A percentile compares a stretch with the other conserved stretches of the same genome.
phyloP scores from a whole-genome alignment of 2,113 vertebrate genomes.

The Macquaria australasica region DNA sequence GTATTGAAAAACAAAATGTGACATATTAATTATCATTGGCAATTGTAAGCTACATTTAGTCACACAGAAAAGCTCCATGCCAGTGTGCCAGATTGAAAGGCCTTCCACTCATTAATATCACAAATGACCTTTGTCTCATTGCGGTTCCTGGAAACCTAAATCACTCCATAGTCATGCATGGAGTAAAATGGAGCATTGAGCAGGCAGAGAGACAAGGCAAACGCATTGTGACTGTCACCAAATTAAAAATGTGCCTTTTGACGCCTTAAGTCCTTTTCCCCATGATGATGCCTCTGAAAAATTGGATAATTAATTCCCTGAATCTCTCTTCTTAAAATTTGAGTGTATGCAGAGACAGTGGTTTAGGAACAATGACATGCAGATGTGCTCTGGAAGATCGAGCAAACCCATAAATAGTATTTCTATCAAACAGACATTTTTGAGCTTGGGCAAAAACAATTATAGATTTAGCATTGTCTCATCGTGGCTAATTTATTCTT shows the following conservation, averaged over 20 bases:
- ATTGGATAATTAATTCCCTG: slow-evolving; percentile 66
- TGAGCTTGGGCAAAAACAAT: slow-evolving; percentile 52
- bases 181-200: slow-evolving; percentile 29
- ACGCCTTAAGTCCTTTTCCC: slow-evolving; percentile 51
- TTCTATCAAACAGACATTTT: slow-evolving; percentile 48
- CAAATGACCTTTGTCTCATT: slow-evolving; percentile 61
- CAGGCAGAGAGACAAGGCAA: slow-evolving; percentile 48
- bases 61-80: slow-evolving; percentile 49
- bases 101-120: slow-evolving; percentile 60
- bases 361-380: slow-evolving; percentile 66
- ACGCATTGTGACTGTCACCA: slow-evolving; percentile 40
- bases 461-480: slow-evolving; percentile 39
- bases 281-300: slow-evolving; percentile 50
- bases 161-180: slow-evolving; percentile 41
- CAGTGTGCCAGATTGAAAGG: slow-evolving; percentile 65
- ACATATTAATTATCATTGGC: slow-evolving; percentile 68
- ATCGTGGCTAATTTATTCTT: slow-evolving; percentile 19
- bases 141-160: slow-evolving; percentile 52
- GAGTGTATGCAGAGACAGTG: slow-evolving; percentile 64
- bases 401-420: slow-evolving; percentile 60
- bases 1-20: slow-evolving; percentile 52
- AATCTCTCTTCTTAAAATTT: slow-evolving; percentile 55
- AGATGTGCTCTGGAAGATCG: slow-evolving; percentile 63
- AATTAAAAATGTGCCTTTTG: slow-evolving; percentile 56
- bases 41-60: slow-evolving; percentile 49